phyloP scores from a whole-genome alignment of 53 echinoderm and acorn worm species.

The Arbacia lixula region DNA sequence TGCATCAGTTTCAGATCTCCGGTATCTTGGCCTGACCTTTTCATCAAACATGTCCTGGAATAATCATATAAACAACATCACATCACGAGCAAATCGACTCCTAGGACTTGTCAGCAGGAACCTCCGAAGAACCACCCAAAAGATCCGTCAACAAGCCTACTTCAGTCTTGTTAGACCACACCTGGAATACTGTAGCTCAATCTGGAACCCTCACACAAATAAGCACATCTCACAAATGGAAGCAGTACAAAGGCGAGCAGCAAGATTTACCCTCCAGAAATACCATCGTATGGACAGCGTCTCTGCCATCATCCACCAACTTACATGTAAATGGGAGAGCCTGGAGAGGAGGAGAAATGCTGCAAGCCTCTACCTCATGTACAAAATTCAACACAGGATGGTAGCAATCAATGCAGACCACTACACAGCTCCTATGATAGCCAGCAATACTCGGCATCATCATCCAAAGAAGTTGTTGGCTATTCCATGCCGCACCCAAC shows the following conservation, averaged over 20 bases:
- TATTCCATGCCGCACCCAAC: no score
- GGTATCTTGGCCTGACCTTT: slow-evolving; percentile 43
- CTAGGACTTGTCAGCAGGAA: slow-evolving; percentile 49
- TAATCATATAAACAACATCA: slow-evolving; percentile 33
- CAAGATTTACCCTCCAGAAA: not conserved
- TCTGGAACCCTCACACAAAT: slow-evolving; percentile 12
- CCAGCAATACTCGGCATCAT: not conserved
- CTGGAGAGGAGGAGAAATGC: not conserved
- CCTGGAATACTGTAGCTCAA: slow-evolving; percentile 44
- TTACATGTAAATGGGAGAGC: not conserved
- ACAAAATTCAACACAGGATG: not conserved
- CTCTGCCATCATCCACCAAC: not conserved
- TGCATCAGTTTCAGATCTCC: slow-evolving; percentile 11
- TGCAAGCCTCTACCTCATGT: not conserved
- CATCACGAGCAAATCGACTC: slow-evolving; percentile 46
- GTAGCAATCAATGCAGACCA: not conserved
- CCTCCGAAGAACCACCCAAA: slow-evolving; percentile 10
- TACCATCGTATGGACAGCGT: not conserved
- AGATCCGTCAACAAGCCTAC: slow-evolving; percentile 21
- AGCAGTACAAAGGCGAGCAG: slow-evolving; percentile 36
- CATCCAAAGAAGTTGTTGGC: no score
- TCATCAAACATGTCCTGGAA: slow-evolving; percentile 39
- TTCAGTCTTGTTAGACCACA: slow-evolving; percentile 39
- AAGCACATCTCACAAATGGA: slow-evolving; percentile 36
- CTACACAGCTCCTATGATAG: not conserved